These are phyloP conservation scores for Iselma pallidipennis DNA, from an alignment of 2,888 invertebrate genomes.

Conservation along the genomic window DNA sequence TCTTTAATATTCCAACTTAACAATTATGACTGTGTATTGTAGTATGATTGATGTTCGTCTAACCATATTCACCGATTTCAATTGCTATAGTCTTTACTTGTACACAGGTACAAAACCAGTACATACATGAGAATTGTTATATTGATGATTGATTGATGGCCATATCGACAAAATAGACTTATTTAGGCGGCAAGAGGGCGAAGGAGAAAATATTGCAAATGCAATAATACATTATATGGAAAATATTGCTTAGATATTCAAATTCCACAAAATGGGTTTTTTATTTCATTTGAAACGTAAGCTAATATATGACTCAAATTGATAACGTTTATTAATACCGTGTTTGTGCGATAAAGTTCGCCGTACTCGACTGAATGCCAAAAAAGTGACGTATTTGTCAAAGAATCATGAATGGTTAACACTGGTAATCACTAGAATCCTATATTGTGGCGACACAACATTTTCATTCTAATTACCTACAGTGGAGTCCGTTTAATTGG, in stretches of 20 bases:
- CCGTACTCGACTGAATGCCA: not conserved
- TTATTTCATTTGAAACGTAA: not conserved
- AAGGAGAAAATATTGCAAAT: too few species aligned
- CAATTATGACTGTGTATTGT: not conserved
- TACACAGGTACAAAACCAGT: too few species aligned
- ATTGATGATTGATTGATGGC: too few species aligned
- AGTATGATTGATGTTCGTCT: not conserved
- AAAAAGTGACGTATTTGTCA: not conserved
- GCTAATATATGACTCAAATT: not conserved
- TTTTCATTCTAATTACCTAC: too few species aligned
- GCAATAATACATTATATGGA: too few species aligned
- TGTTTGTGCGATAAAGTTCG: not conserved
- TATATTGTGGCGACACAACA: too few species aligned
- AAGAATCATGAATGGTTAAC: not conserved
- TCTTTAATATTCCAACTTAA: not conserved
- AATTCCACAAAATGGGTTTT: not conserved
- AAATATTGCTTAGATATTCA: too few species aligned
- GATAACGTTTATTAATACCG: not conserved
- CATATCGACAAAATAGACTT: too few species aligned
- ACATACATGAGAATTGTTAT: too few species aligned
- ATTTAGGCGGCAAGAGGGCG: too few species aligned
- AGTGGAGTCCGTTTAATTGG: too few species aligned
- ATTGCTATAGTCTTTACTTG: not conserved
- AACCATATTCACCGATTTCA: not conserved
- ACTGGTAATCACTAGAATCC: not conserved